Evolutionary conservation across 2,888 invertebrate species (phyloP), one percentile per base, ranked within the genome.

Genomic region (Euphydryas editha): DNA sequence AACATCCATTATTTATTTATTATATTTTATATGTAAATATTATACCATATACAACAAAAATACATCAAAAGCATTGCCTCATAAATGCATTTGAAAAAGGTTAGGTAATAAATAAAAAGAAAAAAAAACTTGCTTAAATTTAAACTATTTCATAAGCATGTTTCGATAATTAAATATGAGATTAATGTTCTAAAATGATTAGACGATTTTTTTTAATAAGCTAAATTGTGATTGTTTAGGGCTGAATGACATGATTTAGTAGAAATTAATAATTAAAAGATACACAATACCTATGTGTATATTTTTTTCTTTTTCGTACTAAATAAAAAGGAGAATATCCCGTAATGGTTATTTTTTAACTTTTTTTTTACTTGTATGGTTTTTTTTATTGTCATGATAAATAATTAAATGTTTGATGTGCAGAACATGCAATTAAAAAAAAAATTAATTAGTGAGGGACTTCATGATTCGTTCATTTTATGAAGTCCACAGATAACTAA

Each of bases 351-450:
- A 30, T 4, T 30, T 30, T 30, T 30, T n/a, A n/a, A n/a, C n/a
- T n/a, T n/a, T n/a, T n/a, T n/a, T n/a, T n/a, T n/a, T n/a, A n/a
- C n/a, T n/a, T n/a, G n/a, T n/a, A n/a, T n/a, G n/a, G n/a, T n/a
- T n/a, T n/a, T n/a, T n/a, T n/a, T n/a, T n/a, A n/a, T n/a, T n/a
- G n/a, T n/a, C n/a, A n/a, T n/a, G n/a, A n/a, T n/a, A n/a, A n/a
- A n/a, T n/a, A n/a, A n/a, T n/a, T n/a, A n/a, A n/a, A n/a, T 44
- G 42, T 44, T 44, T 3, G n/a, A 44, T 44, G 42, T 44, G 42
- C 20, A 58, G 44, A 66, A 59, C 62, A 68, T 39, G 67, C 15
- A 0, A 37, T 17, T 39, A 39, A 60, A n/a, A 39, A 51, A 39
- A 51, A 51, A n/a, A 21, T 4, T 0, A n/a, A 11, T 36, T 36